A percentile compares a stretch with the other conserved stretches of the same genome.
phyloP scores from a whole-genome alignment of 2,888 invertebrate species.

The Cepaea hortensis region DNA sequence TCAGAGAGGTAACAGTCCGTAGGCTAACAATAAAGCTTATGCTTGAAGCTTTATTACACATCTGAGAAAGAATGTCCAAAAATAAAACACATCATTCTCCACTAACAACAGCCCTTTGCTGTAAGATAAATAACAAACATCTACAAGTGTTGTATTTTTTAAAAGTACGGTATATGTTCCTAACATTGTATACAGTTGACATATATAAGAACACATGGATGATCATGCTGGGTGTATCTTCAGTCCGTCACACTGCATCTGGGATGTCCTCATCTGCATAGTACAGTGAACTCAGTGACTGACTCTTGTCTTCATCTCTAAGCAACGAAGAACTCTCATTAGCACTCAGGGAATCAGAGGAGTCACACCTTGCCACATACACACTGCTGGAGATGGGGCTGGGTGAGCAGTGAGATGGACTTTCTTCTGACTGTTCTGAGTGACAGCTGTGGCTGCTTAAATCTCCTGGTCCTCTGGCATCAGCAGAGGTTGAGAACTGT shows the following conservation, averaged over 20 bases:
- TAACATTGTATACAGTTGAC: too few species aligned
- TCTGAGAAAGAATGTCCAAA: too few species aligned
- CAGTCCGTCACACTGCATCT: constrained; percentile 31
- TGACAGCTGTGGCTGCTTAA: constrained; percentile 1
- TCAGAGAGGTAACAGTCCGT: too few species aligned
- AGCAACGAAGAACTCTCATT: constrained; percentile 79
- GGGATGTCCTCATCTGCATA: constrained; percentile 64
- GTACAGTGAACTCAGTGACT: constrained; percentile 65
- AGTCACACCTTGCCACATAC: constrained; percentile 73
- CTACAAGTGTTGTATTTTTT: too few species aligned
- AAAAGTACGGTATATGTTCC: too few species aligned
- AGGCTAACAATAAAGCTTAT: too few species aligned
- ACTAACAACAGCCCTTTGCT: too few species aligned
- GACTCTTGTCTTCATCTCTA: constrained; percentile 70
- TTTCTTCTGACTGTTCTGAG: constrained; percentile 68
- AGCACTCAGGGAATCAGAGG: constrained; percentile 75
- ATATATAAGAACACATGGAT: too few species aligned
- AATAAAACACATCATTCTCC: too few species aligned
- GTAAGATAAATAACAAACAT: too few species aligned
- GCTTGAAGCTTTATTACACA: too few species aligned
- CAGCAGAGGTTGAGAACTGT: constrained; percentile 12
- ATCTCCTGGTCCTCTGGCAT: background rate
- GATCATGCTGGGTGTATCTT: too few species aligned
- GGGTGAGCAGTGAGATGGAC: constrained; percentile 68
- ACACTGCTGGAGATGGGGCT: constrained; percentile 70